These are phyloP conservation scores for Sycon ciliatum DNA, from an alignment of 37 sponge, comb jelly and placozoan species.

Conservation along the genomic window DNA sequence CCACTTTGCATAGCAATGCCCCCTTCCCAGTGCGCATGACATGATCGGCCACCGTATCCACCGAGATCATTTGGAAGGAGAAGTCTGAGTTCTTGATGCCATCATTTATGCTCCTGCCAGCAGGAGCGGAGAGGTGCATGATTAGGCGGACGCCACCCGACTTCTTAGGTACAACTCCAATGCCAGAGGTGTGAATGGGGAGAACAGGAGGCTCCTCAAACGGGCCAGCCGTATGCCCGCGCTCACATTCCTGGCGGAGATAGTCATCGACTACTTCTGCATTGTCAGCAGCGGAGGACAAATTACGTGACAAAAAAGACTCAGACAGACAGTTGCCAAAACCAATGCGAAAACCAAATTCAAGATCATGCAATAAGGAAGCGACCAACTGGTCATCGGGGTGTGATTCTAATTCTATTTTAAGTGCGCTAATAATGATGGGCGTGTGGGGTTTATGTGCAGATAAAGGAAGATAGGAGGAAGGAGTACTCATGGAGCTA, in stretches of 20 bases:
- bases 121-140: slow-evolving; percentile 39
- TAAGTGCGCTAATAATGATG: no score
- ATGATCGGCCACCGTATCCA: slow-evolving; percentile 1
- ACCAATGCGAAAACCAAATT: no score
- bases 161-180: slow-evolving; percentile 37
- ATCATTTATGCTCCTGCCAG: slow-evolving; percentile 16
- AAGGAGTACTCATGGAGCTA: no score
- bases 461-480: no score
- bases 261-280: slow-evolving; percentile 13
- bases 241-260: no score
- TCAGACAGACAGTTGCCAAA: no score
- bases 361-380: no score
- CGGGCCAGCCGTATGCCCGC: no score
- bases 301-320: no score
- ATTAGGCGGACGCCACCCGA: slow-evolving; percentile 28
- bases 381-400: no score
- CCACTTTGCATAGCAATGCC: slow-evolving; percentile 23
- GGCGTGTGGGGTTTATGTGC: no score
- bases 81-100: not conserved
- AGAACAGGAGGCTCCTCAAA: slow-evolving; percentile 18
- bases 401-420: no score
- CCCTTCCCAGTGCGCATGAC: not conserved
- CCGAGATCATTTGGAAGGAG: not conserved
- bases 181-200: slow-evolving; percentile 27
- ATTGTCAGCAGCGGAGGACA: slow-evolving; percentile 20